Conservation (phyloP, 2,113 vertebrate genomes). For the Semnornis frantzii region DNA sequence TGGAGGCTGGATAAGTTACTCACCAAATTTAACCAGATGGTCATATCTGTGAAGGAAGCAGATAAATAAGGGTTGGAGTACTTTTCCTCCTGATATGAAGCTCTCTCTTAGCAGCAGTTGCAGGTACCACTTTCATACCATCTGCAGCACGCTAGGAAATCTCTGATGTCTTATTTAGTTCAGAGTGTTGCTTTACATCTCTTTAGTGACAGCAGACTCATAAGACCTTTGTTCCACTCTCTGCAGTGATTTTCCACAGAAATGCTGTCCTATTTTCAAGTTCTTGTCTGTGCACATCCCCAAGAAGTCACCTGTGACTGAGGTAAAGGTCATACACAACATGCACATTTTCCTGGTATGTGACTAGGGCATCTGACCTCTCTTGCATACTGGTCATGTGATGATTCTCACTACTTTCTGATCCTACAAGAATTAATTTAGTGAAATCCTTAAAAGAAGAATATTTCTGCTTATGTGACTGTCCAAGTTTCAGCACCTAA, state of each 20-base stretch:
- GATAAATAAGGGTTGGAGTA: neutral
- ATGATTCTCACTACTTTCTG: neutral
- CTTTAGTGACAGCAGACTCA: neutral
- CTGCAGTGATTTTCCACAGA: accelerated
- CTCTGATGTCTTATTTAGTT: neutral
- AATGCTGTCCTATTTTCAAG: neutral
- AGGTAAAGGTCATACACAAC: neutral
- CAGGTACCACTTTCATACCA: neutral
- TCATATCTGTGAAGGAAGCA: neutral
- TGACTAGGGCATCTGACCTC: neutral
- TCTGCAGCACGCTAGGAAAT: neutral
- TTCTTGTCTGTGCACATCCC: neutral
- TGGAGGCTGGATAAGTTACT: neutral
- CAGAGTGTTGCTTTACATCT: accelerated
- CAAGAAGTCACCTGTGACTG: neutral
- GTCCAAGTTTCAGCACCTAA: neutral
- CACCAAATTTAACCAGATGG: neutral
- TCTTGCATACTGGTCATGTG: neutral
- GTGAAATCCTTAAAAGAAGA: neutral
- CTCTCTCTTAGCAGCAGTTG: neutral
- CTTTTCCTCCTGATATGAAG: neutral
- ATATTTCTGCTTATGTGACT: neutral
- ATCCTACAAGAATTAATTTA: neutral
- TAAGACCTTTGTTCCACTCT: neutral
- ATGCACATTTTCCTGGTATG: neutral